Percentiles rank a stretch among this genome's conserved stretches.
Conservation (phyloP, 2,797 vertebrate species). For the Hippoglossus hippoglossus region DNA sequence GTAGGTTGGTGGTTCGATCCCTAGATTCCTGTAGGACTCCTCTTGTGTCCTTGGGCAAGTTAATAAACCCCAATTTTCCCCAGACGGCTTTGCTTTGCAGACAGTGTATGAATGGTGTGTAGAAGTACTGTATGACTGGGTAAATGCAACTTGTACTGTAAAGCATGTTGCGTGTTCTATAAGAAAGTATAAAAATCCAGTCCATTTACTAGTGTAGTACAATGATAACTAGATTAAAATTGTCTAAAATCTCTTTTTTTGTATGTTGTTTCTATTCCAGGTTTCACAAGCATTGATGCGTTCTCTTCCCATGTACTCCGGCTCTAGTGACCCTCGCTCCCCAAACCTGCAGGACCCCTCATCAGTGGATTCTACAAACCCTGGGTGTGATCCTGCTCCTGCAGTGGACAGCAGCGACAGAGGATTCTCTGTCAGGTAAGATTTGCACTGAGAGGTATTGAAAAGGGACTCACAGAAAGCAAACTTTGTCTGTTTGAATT, state of each 20-base stretch:
- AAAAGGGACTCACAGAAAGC: neutral
- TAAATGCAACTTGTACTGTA: too few species aligned
- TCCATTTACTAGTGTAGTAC: too few species aligned
- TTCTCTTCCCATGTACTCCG: conserved; percentile 81
- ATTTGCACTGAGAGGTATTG: neutral
- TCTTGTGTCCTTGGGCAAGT: too few species aligned
- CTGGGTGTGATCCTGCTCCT: conserved; percentile 34
- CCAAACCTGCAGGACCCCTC: conserved; percentile 40
- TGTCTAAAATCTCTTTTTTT: neutral
- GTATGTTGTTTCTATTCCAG: conserved; percentile 38
- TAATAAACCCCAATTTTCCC: too few species aligned
- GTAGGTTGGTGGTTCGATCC: too few species aligned
- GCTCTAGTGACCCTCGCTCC: conserved; percentile 61
- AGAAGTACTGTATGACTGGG: too few species aligned
- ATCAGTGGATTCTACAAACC: conserved; percentile 9
- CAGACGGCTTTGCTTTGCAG: too few species aligned
- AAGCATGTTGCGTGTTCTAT: too few species aligned
- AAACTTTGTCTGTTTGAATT: conserved; percentile 11
- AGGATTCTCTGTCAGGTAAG: conserved; percentile 94
- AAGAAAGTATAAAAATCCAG: too few species aligned
- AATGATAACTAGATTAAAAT: too few species aligned
- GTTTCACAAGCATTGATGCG: conserved; percentile 93
- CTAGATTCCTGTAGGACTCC: too few species aligned
- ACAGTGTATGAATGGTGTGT: too few species aligned
- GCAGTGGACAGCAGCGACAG: conserved; percentile 72